Evolutionary conservation across 2,113 vertebrate species (phyloP).

Genomic region (Conger conger): DNA sequence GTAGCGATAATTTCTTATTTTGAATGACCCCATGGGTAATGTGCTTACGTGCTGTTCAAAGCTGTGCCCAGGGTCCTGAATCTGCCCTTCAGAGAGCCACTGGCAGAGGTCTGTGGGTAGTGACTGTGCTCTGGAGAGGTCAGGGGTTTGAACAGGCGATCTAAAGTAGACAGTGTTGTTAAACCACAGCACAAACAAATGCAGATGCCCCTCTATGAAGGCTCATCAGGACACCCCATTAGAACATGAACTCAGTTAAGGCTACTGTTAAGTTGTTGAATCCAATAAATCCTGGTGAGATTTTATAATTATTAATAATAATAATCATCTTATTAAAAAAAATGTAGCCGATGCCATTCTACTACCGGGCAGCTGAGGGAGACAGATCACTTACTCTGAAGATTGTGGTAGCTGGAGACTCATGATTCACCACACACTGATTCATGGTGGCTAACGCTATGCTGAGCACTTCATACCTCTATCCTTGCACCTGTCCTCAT

Average conservation of each 20-base stretch:
- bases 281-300: too few relatives aligned
- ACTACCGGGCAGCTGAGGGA: not conserved
- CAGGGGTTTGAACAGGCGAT: conserved; percentile 59
- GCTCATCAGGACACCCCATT: not conserved
- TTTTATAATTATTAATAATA: too few relatives aligned
- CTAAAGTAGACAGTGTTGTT: conserved; percentile 41
- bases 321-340: too few relatives aligned
- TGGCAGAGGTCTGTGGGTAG: conserved; percentile 35
- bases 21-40: not conserved
- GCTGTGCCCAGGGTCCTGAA: conserved; percentile 48
- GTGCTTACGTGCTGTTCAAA: conserved; percentile 60
- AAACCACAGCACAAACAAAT: not conserved
- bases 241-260: too few relatives aligned
- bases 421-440: not conserved
- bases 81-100: conserved; percentile 56
- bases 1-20: not conserved
- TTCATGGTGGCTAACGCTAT: not conserved
- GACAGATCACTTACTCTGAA: not conserved
- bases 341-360: too few relatives aligned
- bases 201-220: not conserved
- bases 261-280: too few relatives aligned
- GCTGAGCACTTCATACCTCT: conserved; percentile 40
- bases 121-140: conserved; percentile 62
- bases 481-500: conserved; percentile 22
- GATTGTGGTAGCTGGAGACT: not conserved